A percentile compares a stretch with the other conserved stretches of the same genome.
Conservation (phyloP, 2,888 invertebrate genomes). For the Cancer borealis region DNA sequence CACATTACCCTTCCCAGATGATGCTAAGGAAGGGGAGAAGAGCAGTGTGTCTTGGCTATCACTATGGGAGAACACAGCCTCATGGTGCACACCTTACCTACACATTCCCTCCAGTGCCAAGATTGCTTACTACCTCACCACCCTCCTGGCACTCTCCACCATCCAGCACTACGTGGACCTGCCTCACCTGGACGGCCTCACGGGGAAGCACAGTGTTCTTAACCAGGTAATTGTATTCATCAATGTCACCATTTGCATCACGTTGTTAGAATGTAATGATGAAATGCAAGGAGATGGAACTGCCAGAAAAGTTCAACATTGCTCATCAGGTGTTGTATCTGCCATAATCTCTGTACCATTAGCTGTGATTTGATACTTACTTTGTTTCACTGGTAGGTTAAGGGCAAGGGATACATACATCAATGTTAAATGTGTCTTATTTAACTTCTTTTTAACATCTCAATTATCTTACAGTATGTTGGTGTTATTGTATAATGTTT, state of each 20-base stretch:
- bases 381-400: no score
- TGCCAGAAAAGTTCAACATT: neutral
- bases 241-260: neutral
- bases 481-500: neutral
- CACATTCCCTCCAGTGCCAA: conserved; percentile 44
- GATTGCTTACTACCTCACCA: conserved; percentile 56
- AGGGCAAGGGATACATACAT: no score
- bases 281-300: neutral
- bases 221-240: conserved; percentile 65
- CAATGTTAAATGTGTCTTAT: no score
- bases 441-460: no score
- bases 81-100: conserved; percentile 47
- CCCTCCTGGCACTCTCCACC: conserved; percentile 44
- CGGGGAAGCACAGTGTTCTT: conserved; percentile 68
- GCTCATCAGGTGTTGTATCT: no score
- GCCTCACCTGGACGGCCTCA: conserved; percentile 64
- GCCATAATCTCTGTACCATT: no score
- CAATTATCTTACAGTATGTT: neutral
- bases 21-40: neutral
- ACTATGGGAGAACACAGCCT: conserved; percentile 29
- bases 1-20: conserved; percentile 5
- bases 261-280: neutral
- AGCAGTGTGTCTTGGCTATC: neutral
- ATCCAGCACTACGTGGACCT: conserved; percentile 38
- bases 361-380: no score